A percentile compares a stretch with the other conserved stretches of the same genome.
Conservation (phyloP, 2,888 invertebrate species). For the Allygus modestus region DNA sequence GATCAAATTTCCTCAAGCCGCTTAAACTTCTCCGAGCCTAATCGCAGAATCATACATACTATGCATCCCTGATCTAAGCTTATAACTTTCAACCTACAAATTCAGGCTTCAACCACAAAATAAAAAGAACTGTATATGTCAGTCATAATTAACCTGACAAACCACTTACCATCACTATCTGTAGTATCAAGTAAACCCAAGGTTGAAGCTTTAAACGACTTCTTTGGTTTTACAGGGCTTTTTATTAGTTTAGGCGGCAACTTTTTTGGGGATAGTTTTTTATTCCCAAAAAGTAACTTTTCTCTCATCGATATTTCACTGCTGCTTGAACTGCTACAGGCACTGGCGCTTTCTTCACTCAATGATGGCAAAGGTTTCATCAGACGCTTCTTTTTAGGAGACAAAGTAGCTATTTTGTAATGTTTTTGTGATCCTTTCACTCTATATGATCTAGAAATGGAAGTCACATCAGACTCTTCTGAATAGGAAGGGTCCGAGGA, state of each 20-base stretch:
- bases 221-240: background rate
- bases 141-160: too few species aligned
- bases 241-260: background rate
- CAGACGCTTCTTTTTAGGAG: background rate
- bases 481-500: conserved; percentile 47
- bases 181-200: background rate
- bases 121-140: too few species aligned
- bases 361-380: background rate
- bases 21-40: too few species aligned
- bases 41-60: too few species aligned
- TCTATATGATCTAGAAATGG: background rate
- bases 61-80: too few species aligned
- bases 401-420: background rate
- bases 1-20: too few species aligned
- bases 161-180: conserved; percentile 32
- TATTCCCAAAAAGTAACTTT: conserved; percentile 34
- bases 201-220: background rate
- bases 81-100: too few species aligned
- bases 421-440: background rate
- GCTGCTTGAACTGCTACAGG: background rate
- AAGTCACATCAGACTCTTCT: conserved; percentile 5
- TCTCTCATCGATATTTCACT: conserved; percentile 49
- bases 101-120: too few species aligned
- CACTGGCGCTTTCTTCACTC: conserved; percentile 1
- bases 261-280: conserved; percentile 38